Base-by-base conservation (phyloP, 2,797 vertebrate species). In the Geotrypetes seraphini region DNA sequence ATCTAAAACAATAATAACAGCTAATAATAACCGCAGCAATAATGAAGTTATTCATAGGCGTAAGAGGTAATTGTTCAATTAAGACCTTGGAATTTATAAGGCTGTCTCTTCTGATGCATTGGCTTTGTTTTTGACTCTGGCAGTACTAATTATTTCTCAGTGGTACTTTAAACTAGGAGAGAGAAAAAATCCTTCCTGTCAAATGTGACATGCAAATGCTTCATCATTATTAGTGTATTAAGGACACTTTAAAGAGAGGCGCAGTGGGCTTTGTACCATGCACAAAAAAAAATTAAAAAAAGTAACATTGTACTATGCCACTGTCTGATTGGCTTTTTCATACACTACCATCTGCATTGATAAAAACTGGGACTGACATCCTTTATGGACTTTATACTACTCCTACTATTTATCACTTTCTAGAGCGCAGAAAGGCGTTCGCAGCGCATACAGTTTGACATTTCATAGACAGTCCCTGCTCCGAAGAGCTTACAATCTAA, bases 1-100 rank as follows among this genome's bases (percentile, higher is more conserved):
- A 36, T 27, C 31, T 33, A 26, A 39, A 50, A 49, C 39, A 51
- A 43, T 44, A 43, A 46, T 23, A 53, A 43, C 39, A 48, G 53
- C 47, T 32, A 39, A 51, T 54, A 43, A 43, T 37, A 47, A 43
- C 31, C 31, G 41, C 11, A 21, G 22, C 34, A 34, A 29, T 51
- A 47, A 55, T 18, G 42, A 52, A 32, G 33, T 12, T n/a, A 31
- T 42, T 57, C 47, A 31, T 7, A 39, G 43, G 24, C 47, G 11
- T 12, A 22, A 35, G 55, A 49, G 52, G 47, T 33, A 47, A 54
- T 37, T 47, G 58, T 57, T 59, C 46, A 53, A 12, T 49, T 35
- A 49, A 28, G 44, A 52, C 9, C 38, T 7, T 3, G 41, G 41
- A 31, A 42, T 25, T 29, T 24, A 39, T 1, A 5, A 20, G 23